These are phyloP conservation scores for Arnoldichthys spilopterus DNA, from an alignment of 2,797 vertebrate species.

Conservation along the genomic window DNA sequence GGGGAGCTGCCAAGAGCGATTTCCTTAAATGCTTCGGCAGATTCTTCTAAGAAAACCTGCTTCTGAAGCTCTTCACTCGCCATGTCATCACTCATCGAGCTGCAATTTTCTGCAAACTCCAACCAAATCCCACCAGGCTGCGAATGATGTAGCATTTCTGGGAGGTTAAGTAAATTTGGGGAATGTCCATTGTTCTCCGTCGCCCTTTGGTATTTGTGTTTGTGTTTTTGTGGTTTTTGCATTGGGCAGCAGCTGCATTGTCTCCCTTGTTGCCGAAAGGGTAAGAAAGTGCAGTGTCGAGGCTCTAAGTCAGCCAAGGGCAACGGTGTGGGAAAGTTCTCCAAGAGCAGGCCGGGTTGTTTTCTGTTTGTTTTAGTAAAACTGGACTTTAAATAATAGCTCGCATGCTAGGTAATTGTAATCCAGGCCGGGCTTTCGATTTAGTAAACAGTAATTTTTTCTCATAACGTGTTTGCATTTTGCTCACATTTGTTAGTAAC, in stretches of 20 bases:
- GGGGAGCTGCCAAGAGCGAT: slow-evolving; percentile 9
- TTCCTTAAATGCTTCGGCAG: slow-evolving; percentile 1
- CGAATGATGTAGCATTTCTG: neutral
- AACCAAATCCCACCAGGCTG: neutral
- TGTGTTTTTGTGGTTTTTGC: neutral
- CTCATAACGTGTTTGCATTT: slow-evolving; percentile 50
- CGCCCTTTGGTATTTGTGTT: neutral
- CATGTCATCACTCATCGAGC: slow-evolving; percentile 1
- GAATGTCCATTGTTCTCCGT: neutral
- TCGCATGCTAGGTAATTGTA: slow-evolving; percentile 42
- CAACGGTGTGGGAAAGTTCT: slow-evolving; percentile 31
- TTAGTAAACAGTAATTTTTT: slow-evolving; percentile 36
- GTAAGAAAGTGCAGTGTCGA: slow-evolving; percentile 32
- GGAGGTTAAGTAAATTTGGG: neutral
- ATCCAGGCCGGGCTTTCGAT: slow-evolving; percentile 45
- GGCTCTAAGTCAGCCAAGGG: neutral
- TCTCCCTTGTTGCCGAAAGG: slow-evolving; percentile 27
- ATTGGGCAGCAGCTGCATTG: slow-evolving; percentile 17
- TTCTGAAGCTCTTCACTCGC: neutral
- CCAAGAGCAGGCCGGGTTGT: slow-evolving; percentile 7
- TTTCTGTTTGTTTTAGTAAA: slow-evolving; percentile 48
- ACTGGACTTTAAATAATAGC: slow-evolving; percentile 44
- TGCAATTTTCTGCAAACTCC: neutral
- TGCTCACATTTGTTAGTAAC: slow-evolving; percentile 51
- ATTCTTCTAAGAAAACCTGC: slow-evolving; percentile 6